Percentiles rank a stretch among this genome's conserved stretches.
These are phyloP conservation scores for Drosophila neonasuta DNA, from an alignment of 2,888 invertebrate species.

Conservation along the genomic window DNA sequence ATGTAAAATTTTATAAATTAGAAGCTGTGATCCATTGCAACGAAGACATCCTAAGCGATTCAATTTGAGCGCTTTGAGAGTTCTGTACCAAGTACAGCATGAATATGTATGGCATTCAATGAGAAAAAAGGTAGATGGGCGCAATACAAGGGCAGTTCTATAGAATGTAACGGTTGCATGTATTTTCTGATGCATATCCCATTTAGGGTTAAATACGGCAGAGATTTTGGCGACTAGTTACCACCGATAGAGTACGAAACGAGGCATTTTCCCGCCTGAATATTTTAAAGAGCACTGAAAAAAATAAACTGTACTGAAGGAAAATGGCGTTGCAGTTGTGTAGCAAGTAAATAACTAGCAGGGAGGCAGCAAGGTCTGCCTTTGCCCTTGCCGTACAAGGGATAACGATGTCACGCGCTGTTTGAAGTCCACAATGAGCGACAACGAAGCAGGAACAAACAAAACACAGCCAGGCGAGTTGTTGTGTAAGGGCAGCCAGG, in stretches of 20 bases:
- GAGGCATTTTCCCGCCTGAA: slow-evolving; percentile 65
- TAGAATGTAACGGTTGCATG: slow-evolving; percentile 25
- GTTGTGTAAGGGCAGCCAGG: slow-evolving; percentile 15
- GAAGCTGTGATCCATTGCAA: too few species aligned
- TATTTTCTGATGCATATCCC: slow-evolving; percentile 13
- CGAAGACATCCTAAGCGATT: too few species aligned
- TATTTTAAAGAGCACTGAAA: slow-evolving; percentile 25
- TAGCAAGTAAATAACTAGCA: slow-evolving; percentile 23
- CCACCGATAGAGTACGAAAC: slow-evolving; percentile 35
- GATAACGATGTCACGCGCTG: slow-evolving; percentile 75
- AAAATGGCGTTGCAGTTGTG: slow-evolving; percentile 54
- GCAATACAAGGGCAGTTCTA: slow-evolving; percentile 6
- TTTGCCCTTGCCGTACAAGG: slow-evolving; percentile 50
- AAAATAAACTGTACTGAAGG: slow-evolving; percentile 29
- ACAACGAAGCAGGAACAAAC: slow-evolving; percentile 12
- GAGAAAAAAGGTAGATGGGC: not conserved
- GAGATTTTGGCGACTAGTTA: slow-evolving; percentile 34
- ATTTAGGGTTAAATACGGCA: slow-evolving; percentile 43
- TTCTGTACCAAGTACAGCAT: not conserved
- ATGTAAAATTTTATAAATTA: too few species aligned
- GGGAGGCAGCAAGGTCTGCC: slow-evolving; percentile 15
- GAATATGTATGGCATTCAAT: not conserved
- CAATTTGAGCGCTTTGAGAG: not conserved
- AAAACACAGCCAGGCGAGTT: slow-evolving; percentile 9
- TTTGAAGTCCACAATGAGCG: slow-evolving; percentile 54